Percentiles rank a stretch among this genome's conserved stretches.
Conservation (phyloP, 2,888 invertebrate species). For the Fragum fragum region DNA sequence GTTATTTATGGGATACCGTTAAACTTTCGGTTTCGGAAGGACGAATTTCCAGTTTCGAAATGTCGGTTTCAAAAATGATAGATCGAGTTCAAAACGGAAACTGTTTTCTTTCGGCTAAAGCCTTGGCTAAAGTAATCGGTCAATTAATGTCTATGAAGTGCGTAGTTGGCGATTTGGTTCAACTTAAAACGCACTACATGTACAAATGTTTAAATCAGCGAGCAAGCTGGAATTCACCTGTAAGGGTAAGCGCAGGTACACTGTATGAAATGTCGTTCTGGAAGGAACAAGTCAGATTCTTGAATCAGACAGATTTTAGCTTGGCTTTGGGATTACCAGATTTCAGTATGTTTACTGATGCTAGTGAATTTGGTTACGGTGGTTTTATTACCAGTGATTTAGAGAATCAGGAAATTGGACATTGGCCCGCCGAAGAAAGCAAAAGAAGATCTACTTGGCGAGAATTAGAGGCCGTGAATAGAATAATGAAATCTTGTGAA, state of each 20-base stretch:
- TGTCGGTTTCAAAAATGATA: conserved; percentile 2
- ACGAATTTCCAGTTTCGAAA: conserved; percentile 11
- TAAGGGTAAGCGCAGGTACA: conserved; percentile 23
- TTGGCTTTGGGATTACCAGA: neutral
- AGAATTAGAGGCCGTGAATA: conserved; percentile 54
- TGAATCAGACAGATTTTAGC: conserved; percentile 12
- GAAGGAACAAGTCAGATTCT: conserved; percentile 15
- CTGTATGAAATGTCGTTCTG: conserved; percentile 22
- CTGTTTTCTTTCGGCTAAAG: conserved; percentile 29
- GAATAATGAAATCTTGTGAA: conserved; percentile 26
- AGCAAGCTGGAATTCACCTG: conserved; percentile 44
- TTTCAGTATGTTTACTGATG: conserved; percentile 40
- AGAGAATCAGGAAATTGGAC: conserved; percentile 37
- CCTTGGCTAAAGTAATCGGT: conserved; percentile 44
- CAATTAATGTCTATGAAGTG: conserved; percentile 49
- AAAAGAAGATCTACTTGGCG: conserved; percentile 59
- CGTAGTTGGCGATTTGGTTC: conserved; percentile 32
- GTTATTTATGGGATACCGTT: conserved; percentile 50
- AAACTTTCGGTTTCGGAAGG: conserved; percentile 45
- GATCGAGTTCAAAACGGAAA: neutral
- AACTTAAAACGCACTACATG: conserved; percentile 35
- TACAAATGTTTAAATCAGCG: conserved; percentile 39
- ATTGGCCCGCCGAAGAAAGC: conserved; percentile 44
- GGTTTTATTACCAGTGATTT: conserved; percentile 38
- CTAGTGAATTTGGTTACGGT: conserved; percentile 43